Evolutionary conservation across 2,888 invertebrate species (phyloP), one percentile per base, ranked within the genome.

Genomic region (Drosophila leonis): DNA sequence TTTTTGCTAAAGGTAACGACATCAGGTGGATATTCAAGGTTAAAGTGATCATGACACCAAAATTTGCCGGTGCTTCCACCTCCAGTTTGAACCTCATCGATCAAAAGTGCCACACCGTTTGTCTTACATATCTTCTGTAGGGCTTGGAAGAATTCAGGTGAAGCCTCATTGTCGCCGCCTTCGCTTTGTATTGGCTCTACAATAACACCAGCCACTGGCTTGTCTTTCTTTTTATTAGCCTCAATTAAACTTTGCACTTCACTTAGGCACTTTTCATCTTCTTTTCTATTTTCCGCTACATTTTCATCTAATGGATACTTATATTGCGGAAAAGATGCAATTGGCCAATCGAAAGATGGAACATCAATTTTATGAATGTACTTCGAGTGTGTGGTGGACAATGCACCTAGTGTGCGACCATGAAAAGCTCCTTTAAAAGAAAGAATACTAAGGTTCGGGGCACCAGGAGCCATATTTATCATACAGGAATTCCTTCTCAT

Each of bases 21-120:
- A 92, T 99, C 99, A 0, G 99, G 99, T 0, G 99, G 95, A 2
- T 94, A 92, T 2, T 96, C 95, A 60, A 99, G 94, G 83, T 97
- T 94, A 93, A 99, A 99, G 91, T 98, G 96, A 91, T 99, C 98
- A 92, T 98, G 97, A 75, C 98, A 98, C 99, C 99, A 99, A 95
- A 98, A 97, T 93, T 97, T 98, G 24, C 99, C 99, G 0, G 98
- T 98, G 0, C 97, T 96, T 0, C 99, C 99, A 67, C 98, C 97
- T 0, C 99, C 99, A 0, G 99, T 99, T 94, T 99, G 99, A 0
- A 99, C 99, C 93, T 99, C 99, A 93, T 99, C 99, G 1, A 99
- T 95, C 60, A 99, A 94, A 24, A 98, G 94, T 1, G 97, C 97
- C 1, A 95, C 95, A 6, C 96, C 96, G 85, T 96, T 94, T 95